Evolutionary conservation across 2,113 vertebrate species (phyloP).

Genomic region (Phoxinus phoxinus): DNA sequence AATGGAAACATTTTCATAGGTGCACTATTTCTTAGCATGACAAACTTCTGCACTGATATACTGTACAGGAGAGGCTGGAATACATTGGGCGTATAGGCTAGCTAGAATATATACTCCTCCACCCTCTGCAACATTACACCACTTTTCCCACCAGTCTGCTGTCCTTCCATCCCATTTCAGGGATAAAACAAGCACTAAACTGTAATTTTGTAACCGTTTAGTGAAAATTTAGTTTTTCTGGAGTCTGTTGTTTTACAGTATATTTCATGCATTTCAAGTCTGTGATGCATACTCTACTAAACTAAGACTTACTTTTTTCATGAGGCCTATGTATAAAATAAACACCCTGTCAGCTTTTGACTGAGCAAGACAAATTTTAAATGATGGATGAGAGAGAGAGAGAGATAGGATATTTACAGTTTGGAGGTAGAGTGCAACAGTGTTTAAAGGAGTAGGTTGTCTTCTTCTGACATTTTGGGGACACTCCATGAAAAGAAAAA

Average conservation of each 20-base stretch:
- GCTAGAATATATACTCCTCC: not conserved
- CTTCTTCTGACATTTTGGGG: not conserved
- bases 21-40: not conserved
- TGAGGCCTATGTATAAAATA: not conserved
- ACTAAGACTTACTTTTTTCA: not conserved
- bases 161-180: not conserved
- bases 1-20: not conserved
- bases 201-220: not conserved
- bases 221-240: not conserved
- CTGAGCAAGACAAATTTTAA: not conserved
- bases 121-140: constrained; percentile 7
- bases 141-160: not conserved
- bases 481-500: not conserved
- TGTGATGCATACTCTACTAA: not conserved
- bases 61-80: not conserved
- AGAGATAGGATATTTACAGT: not conserved
- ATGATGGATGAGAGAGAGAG: constrained; percentile 9
- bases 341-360: not conserved
- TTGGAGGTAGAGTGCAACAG: not conserved
- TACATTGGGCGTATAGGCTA: not conserved
- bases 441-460: not conserved
- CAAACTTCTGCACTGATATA: not conserved
- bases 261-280: not conserved
- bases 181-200: not conserved
- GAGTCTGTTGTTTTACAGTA: not conserved